Base-by-base conservation (phyloP, 2,113 vertebrate species). In the Ceyx melanurus region DNA sequence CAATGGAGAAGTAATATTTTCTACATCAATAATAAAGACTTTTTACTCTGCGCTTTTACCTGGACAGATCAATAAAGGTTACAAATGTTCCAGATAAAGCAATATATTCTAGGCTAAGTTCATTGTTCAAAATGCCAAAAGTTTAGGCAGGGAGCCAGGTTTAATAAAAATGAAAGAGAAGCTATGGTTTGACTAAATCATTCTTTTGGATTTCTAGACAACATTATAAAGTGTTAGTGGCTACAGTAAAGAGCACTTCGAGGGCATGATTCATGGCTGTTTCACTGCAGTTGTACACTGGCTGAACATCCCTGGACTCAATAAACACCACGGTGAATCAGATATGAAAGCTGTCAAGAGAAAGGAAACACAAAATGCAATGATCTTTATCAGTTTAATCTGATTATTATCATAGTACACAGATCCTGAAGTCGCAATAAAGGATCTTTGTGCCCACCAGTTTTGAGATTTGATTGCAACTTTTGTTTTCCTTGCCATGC, bases 41-140 rank as follows among this genome's bases (percentile, higher is more conserved):
- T 95, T 96, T 95, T 85, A 93, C 92, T 94, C 7, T 16, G 75
- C 94, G 87, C 93, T 95, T 95, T 93, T 93, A 96, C 95, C 94
- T 95, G 89, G 93, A 67, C 8, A 10, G 60, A 96, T 94, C 77
- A 80, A 90, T 97, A 93, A 91, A 96, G 79, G 93, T 97, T 96
- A 95, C 88, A 97, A 96, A 94, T 90, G 90, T 91, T 94, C 86
- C 11, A 10, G 88, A 66, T 87, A 89, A 95, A 93, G 79, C 84
- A 91, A 96, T 96, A 82, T 91, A 82, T 95, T 92, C 60, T 76
- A 91, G 50, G 74, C 73, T 46, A 82, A 68, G 54, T 82, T 95
- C 66, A 79, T 72, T 88, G 84, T 76, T 97, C 93, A 94, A 91
- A 95, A 91, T 96, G 79, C 66, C 93, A 87, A 93, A 90, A 66